Conservation (phyloP, 2,113 vertebrate species). For the Penelope pileata region DNA sequence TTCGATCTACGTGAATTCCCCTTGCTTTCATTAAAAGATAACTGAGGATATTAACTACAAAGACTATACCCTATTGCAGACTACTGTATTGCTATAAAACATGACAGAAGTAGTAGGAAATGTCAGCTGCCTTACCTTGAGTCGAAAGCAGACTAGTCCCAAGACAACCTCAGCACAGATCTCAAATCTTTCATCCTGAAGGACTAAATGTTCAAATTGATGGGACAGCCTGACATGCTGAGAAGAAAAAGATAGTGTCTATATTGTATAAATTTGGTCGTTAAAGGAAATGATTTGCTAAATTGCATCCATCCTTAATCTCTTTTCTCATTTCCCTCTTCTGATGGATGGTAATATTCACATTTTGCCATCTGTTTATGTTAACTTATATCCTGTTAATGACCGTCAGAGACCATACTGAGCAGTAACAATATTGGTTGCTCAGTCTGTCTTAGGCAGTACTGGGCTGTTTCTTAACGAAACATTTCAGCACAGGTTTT, state of each 20-base stretch:
- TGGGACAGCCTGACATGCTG: slow-evolving; percentile 90
- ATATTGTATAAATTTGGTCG: background rate
- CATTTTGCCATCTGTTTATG: background rate
- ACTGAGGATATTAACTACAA: background rate
- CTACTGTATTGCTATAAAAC: background rate
- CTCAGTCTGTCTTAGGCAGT: background rate
- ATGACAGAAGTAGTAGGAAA: background rate
- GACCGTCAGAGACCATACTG: background rate
- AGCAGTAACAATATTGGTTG: background rate
- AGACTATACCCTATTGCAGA: background rate
- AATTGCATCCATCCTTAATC: background rate
- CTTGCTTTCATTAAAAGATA: background rate
- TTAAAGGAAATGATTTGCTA: background rate
- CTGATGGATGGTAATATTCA: background rate
- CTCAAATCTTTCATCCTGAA: slow-evolving; percentile 89
- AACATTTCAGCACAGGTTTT: background rate
- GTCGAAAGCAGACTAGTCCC: slow-evolving; percentile 94
- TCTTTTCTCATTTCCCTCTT: background rate
- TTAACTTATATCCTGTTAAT: background rate
- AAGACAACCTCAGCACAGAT: slow-evolving; percentile 88
- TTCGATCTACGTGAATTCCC: background rate
- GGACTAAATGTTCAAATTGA: slow-evolving; percentile 88
- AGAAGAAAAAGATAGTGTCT: background rate
- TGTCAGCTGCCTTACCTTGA: slow-evolving; percentile 85
- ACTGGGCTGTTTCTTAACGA: background rate